Evolutionary conservation across 2,113 vertebrate species (phyloP).

Genomic region (Phalacrocorax brasilianus): DNA sequence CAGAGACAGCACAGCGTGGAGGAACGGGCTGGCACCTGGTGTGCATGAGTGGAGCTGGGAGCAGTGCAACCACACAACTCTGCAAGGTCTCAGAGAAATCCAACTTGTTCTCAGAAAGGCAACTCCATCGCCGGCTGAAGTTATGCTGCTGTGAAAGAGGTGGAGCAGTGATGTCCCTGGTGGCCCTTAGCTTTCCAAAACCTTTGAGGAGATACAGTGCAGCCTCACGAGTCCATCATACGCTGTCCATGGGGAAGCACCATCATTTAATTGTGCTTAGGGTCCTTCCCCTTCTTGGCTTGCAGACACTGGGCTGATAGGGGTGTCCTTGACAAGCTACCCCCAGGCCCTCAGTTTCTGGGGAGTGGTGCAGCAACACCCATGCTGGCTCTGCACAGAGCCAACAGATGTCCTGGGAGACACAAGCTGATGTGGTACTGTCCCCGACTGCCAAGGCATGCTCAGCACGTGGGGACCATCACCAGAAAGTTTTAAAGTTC

Average conservation of each 20-base stretch:
- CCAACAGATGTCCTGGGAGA: background rate
- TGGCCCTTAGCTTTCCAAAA: background rate
- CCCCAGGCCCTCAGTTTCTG: background rate
- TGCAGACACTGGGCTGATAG: background rate
- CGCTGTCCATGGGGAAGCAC: background rate
- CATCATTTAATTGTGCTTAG: background rate
- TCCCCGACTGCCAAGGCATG: background rate
- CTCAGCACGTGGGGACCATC: background rate
- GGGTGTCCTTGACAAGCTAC: background rate
- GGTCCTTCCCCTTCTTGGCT: background rate
- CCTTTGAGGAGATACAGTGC: background rate
- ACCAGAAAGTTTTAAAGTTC: background rate
- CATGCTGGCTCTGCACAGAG: background rate
- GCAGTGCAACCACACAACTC: background rate
- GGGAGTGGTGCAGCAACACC: background rate
- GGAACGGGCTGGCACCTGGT: background rate
- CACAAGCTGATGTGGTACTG: background rate
- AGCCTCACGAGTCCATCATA: background rate
- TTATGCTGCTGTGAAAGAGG: background rate
- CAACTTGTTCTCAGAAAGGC: background rate
- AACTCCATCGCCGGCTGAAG: rapidly evolving
- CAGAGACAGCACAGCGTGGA: background rate
- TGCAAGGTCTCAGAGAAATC: background rate
- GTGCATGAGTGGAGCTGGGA: background rate
- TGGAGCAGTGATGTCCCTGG: background rate